Base-by-base conservation (phyloP, 2,113 vertebrate genomes). In the Rhinolophus sinicus region DNA sequence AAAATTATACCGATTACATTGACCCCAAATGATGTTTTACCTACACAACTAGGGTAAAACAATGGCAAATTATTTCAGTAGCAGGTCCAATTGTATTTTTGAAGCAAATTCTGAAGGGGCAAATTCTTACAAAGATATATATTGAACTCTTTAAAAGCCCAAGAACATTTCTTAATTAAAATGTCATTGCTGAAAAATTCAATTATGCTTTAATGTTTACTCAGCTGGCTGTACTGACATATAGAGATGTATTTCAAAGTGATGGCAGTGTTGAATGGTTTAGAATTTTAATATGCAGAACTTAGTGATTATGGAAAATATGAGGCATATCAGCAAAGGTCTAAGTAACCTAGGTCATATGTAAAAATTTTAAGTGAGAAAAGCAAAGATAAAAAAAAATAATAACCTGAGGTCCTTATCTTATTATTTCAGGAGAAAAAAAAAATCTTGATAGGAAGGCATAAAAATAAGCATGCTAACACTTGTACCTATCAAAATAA, bases 161-260 rank as follows among this genome's bases (percentile, higher is more conserved):
- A 89, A 84, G 93, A 98, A 97, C 95, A 97, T 93, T 97, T 97
- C 93, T 97, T 98, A 97, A 98, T 98, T 97, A 98, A 98, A 97
- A 96, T 98, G 93, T 96, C 97, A 95, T 95, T 97, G 96, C 93
- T 97, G 96, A 98, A 97, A 97, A 97, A 97, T 97, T 98, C 96
- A 97, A 97, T 98, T 97, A 98, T 94, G 73, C 78, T 90, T 96
- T 97, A 97, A 95, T 97, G 89, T 97, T 97, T 98, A 94, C 83
- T 97, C 96, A 96, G 93, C 92, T 97, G 86, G 72, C 60, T 94
- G 19, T 97, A 96, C 95, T 97, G 96, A 97, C 93, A 96, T 94
- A 94, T 58, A 98, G 87, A 93, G 89, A 97, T 94, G 69, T 97
- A 98, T 97, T 98, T 97, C 96, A 96, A 67, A 40, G 93, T 92